Base-by-base conservation (phyloP, 2,797 vertebrate species). In the Callimico goeldii region DNA sequence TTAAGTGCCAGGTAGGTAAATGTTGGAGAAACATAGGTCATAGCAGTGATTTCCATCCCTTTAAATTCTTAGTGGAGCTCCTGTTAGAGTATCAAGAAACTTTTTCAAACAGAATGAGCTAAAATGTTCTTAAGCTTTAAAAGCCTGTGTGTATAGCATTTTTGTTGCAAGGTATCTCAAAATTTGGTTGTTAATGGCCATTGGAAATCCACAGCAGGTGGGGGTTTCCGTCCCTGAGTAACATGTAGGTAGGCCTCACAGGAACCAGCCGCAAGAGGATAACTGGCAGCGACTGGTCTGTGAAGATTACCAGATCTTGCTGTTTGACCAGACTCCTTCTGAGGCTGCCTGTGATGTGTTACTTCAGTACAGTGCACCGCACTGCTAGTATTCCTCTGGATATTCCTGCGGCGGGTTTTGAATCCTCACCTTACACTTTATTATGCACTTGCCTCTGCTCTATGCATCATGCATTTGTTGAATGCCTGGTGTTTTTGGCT, bases 291-390 rank as follows among this genome's bases (percentile, higher is more conserved):
- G 61, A 7, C 70, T 14, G 19, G 19, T 20, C 55, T 30, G 15
- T 39, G 39, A 86, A 17, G 50, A 30, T 41, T 7, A 57, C 36
- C 84, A 82, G 30, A 46, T 28, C 36, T 30, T 20, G 6, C 70
- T 83, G 36, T 36, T 9, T 6, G 48, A 43, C 36, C 57, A 20
- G 55, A 33, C 72, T 72, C 17, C 72, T 79, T 7, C 4, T 13
- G 1, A 41, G 39, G 22, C 28, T 36, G 7, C 28, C 14, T 28
- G 8, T 48, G 61, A 55, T 2, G 0, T 36, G 6, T 79, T 79
- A 11, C 20, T 41, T 30, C 55, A n/a, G 0, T 2, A 14, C 30
- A 67, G 7, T 14, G 0, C 0, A 57, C 17, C 2, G 10, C 7
- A 7, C 50, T 77, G 7, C 57, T 90, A 20, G 14, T 46, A 4